Conservation (phyloP, 2,797 vertebrate genomes). For the Diplodus sargus region DNA sequence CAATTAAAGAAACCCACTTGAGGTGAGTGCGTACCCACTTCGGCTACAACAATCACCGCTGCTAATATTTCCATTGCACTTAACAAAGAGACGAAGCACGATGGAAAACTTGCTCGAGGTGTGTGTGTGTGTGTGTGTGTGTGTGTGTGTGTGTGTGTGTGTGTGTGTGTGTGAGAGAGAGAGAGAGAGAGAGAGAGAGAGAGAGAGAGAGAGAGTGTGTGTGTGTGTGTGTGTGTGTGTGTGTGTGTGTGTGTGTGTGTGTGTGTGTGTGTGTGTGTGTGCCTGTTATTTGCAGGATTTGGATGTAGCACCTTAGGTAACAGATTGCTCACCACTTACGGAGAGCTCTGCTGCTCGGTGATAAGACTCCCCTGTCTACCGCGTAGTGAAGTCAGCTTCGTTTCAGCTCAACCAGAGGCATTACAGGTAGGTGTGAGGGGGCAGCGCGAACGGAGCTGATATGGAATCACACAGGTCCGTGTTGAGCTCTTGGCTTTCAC, state of each 20-base stretch:
- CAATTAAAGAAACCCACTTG: constrained; percentile 12
- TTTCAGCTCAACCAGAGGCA: constrained; percentile 33
- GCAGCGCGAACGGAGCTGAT: constrained; percentile 22
- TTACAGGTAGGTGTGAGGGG: constrained; percentile 27
- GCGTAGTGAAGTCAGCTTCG: constrained; percentile 10
- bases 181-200: too few relatives aligned
- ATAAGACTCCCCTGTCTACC: constrained; percentile 28
- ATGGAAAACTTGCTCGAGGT: background rate
- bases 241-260: too few relatives aligned
- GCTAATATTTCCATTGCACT: background rate
- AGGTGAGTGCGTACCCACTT: background rate
- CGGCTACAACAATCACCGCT: background rate
- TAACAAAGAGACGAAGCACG: constrained; percentile 9
- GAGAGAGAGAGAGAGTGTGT: too few relatives aligned
- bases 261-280: background rate
- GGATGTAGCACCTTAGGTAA: constrained; percentile 19
- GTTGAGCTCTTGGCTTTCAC: constrained; percentile 28
- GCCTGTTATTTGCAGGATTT: constrained; percentile 5
- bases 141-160: too few relatives aligned
- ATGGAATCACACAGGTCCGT: constrained; percentile 30
- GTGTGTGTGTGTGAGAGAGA: background rate
- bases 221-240: background rate
- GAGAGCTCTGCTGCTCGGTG: constrained; percentile 38
- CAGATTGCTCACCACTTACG: constrained; percentile 22
- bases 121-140: too few relatives aligned